These are phyloP conservation scores for Syrphus vitripennis DNA, from an alignment of 2,888 invertebrate genomes.

Conservation along the genomic window DNA sequence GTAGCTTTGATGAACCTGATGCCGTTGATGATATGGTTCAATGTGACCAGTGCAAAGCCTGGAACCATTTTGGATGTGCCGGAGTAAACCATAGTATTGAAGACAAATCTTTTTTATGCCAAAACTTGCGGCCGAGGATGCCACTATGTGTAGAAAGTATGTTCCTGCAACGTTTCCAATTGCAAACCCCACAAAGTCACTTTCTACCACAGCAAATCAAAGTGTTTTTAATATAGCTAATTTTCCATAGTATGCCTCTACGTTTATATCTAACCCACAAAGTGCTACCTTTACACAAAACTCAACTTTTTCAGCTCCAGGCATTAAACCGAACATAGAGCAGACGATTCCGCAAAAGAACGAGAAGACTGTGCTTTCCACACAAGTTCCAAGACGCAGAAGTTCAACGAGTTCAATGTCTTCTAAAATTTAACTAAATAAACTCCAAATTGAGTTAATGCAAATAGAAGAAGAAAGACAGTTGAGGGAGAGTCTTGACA, in stretches of 20 bases:
- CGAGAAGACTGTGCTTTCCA: neutral
- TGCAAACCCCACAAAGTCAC: too few relatives aligned
- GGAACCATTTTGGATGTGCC: slow-evolving; percentile 1
- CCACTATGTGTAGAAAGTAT: too few relatives aligned
- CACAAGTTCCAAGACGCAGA: neutral
- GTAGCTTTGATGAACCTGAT: neutral
- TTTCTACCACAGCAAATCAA: too few relatives aligned
- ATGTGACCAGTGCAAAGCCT: neutral
- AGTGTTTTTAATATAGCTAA: too few relatives aligned
- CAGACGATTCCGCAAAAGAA: neutral
- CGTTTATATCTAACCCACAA: too few relatives aligned
- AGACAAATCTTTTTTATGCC: too few relatives aligned
- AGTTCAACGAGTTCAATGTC: neutral
- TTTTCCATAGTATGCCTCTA: too few relatives aligned
- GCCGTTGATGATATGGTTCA: neutral
- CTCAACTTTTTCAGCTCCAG: too few relatives aligned
- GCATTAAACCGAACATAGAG: too few relatives aligned
- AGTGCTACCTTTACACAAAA: too few relatives aligned
- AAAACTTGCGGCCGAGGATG: too few relatives aligned
- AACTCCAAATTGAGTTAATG: slow-evolving; percentile 19
- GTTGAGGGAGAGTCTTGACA: slow-evolving; percentile 8
- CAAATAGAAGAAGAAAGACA: slow-evolving; percentile 13
- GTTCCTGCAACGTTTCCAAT: too few relatives aligned
- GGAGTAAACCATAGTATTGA: neutral
- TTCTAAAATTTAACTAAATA: neutral